A percentile compares a stretch with the other conserved stretches of the same genome.
Evolutionary conservation across 2,113 vertebrate genomes (phyloP).

Genomic region (Platanista minor): DNA sequence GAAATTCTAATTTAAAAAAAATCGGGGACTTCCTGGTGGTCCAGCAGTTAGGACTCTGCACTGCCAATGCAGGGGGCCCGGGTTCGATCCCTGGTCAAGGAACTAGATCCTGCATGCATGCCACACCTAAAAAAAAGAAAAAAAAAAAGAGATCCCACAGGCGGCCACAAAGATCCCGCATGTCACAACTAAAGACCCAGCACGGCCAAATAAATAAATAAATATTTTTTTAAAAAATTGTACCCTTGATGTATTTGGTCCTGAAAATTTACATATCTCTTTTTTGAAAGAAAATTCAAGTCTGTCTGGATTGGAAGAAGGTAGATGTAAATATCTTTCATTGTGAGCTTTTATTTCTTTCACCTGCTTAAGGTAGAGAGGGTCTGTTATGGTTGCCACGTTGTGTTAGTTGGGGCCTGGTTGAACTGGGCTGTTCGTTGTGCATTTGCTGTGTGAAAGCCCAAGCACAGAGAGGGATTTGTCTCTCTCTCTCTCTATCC

Average conservation of each 20-base stretch:
- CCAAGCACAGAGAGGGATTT: background rate
- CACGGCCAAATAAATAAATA: too few species aligned
- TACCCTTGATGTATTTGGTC: background rate
- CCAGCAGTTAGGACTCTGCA: too few species aligned
- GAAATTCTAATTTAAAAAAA: background rate
- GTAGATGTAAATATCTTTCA: background rate
- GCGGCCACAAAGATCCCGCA: too few species aligned
- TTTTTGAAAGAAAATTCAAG: background rate
- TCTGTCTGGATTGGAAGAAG: background rate
- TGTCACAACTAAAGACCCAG: too few species aligned
- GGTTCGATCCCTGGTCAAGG: too few species aligned
- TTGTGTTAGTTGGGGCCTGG: background rate
- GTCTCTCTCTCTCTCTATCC: background rate
- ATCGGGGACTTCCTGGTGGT: too few species aligned
- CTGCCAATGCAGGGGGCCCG: too few species aligned
- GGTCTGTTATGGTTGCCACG: background rate
- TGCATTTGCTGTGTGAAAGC: background rate
- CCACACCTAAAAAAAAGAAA: too few species aligned
- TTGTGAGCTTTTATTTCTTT: background rate
- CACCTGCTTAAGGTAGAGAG: background rate
- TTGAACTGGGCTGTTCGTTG: background rate
- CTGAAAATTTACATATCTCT: background rate
- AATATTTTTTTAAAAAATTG: background rate
- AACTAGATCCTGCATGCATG: too few species aligned
- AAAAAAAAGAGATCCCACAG: too few species aligned